phyloP scores from a whole-genome alignment of 2,113 vertebrate genomes.

The Tretioscincus oriximinensis region DNA sequence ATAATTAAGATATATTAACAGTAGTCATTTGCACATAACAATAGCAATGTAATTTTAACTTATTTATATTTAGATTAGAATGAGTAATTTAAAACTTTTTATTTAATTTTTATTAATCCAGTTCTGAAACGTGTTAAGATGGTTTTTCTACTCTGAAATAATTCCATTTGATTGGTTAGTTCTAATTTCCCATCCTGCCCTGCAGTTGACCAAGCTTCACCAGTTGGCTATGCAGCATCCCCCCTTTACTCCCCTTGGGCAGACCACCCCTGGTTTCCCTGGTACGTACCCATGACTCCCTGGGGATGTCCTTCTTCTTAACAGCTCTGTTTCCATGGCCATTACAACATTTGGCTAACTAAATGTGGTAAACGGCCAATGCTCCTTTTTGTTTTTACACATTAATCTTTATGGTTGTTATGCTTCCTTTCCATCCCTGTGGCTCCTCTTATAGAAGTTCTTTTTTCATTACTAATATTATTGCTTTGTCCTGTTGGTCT shows the following conservation, averaged over 20 bases:
- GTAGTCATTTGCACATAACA: slow-evolving; percentile 66
- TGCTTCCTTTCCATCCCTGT: background rate
- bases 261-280: slow-evolving; percentile 98
- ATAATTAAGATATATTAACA: slow-evolving; percentile 65
- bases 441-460: slow-evolving; percentile 56
- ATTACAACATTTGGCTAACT: slow-evolving; percentile 77
- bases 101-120: slow-evolving; percentile 71
- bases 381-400: slow-evolving; percentile 62
- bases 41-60: slow-evolving; percentile 65
- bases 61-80: slow-evolving; percentile 65
- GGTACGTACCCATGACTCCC: slow-evolving; percentile 94
- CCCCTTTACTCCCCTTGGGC: slow-evolving; percentile 97
- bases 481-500: slow-evolving; percentile 59
- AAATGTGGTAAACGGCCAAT: slow-evolving; percentile 74
- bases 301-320: slow-evolving; percentile 86
- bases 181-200: slow-evolving; percentile 98
- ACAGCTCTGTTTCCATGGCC: slow-evolving; percentile 81
- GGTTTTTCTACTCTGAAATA: slow-evolving; percentile 90
- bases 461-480: slow-evolving; percentile 43
- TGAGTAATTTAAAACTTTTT: slow-evolving; percentile 55
- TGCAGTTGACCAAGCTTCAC: slow-evolving; percentile 99
- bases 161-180: slow-evolving; percentile 95
- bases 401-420: slow-evolving; percentile 59
- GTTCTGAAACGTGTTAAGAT: slow-evolving; percentile 78
- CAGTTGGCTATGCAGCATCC: slow-evolving; percentile 99